Base-by-base conservation (phyloP, 2,113 vertebrate species). In the Elanoides forficatus region DNA sequence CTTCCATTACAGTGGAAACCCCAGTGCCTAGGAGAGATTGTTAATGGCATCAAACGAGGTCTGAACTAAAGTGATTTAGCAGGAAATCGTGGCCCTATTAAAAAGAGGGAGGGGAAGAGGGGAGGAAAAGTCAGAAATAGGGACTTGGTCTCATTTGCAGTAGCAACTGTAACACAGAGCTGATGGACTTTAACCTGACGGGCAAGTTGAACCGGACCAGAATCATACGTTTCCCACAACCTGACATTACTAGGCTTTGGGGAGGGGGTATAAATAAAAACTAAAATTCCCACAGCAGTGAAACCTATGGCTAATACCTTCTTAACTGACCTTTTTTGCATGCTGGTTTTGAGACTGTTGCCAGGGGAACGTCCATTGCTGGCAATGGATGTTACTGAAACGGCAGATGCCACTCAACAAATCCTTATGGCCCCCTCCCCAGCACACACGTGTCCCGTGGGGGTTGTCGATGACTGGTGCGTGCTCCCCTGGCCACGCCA, bases 351-450 rank as follows among this genome's bases (percentile, higher is more conserved):
- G 71, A 15, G 73, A 34, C 29, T 18, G 48, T 6, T 32, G 68
- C 85, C 38, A 30, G n/a, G 83, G 90, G 72, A n/a, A 62, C 34
- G 30, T 88, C 96, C 94, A 72, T 96, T 97, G 96, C 96, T 93
- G 96, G 96, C 95, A 81, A 73, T 96, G 91, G 96, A 68, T 2
- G 26, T 79, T 21, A 48, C 85, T 15, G 68, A 14, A 66, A 34
- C 1, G 47, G 88, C 86, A 11, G 67, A 20, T 63, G 92, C 83
- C 60, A 20, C 56, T 42, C 4, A 27, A 3, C 30, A 8, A 38
- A 10, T 11, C 38, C 53, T 25, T 8, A 1, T 2, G 29, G 36
- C 62, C 87, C 87, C 71, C n/a, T 38, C 43, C 47, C 18, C 5
- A 0, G 9, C 70, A 15, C 47, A 7, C 22, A 3, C 15, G 1